Evolutionary conservation across 1,140 invertebrate genomes (phyloP).

Genomic region (Drosophila neocordata): DNA sequence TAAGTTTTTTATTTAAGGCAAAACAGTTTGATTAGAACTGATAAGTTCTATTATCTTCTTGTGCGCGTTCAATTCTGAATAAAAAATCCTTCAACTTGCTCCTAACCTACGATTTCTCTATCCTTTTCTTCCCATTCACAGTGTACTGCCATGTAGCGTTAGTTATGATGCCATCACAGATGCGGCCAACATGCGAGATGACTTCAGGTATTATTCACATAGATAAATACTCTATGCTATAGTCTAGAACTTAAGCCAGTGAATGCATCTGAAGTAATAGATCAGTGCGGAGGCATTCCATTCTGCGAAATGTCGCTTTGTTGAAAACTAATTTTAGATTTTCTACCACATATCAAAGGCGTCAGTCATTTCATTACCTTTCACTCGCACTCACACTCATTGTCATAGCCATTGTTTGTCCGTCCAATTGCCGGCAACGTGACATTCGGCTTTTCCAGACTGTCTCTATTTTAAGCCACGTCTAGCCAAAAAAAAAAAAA

Average conservation of each 20-base stretch:
- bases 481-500: slow-evolving; percentile 18
- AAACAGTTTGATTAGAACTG: no score
- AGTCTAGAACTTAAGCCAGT: slow-evolving; percentile 24
- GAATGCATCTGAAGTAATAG: neutral
- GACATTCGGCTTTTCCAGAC: slow-evolving; percentile 41
- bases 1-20: no score
- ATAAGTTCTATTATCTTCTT: no score
- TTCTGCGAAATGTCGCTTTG: slow-evolving; percentile 58
- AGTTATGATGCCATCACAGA: slow-evolving; percentile 84
- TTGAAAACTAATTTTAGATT: slow-evolving; percentile 63
- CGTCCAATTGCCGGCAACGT: slow-evolving; percentile 37
- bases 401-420: slow-evolving; percentile 40
- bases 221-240: neutral
- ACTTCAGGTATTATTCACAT: slow-evolving; percentile 65
- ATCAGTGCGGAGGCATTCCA: slow-evolving; percentile 13
- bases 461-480: slow-evolving; percentile 26
- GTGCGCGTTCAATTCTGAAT: neutral
- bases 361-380: slow-evolving; percentile 67
- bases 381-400: slow-evolving; percentile 33
- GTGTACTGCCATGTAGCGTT: slow-evolving; percentile 85
- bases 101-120: slow-evolving; percentile 8
- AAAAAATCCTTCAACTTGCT: slow-evolving; percentile 10
- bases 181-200: slow-evolving; percentile 82
- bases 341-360: slow-evolving; percentile 43
- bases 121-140: slow-evolving; percentile 65